Evolutionary conservation across 2,797 vertebrate genomes (phyloP).

Genomic region (Todus mexicanus): DNA sequence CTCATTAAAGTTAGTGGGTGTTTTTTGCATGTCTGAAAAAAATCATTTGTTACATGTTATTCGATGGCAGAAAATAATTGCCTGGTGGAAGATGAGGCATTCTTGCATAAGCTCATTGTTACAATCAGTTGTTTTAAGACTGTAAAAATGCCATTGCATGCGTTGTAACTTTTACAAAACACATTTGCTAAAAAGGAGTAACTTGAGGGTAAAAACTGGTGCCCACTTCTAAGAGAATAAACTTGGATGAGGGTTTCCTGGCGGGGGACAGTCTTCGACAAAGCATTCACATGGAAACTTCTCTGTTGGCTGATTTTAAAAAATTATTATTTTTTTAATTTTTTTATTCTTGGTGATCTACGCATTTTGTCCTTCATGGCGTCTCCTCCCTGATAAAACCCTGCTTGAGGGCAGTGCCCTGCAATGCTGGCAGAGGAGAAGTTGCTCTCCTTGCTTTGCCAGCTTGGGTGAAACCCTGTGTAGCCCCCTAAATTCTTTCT

Average conservation of each 20-base stretch:
- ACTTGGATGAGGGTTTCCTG: constrained; percentile 50
- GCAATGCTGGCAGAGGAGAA: background rate
- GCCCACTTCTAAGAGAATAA: constrained; percentile 56
- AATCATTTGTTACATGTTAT: constrained; percentile 40
- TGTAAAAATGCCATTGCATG: constrained; percentile 57
- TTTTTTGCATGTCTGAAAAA: constrained; percentile 36
- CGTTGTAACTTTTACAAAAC: constrained; percentile 57
- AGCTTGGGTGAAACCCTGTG: background rate
- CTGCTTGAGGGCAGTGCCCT: background rate
- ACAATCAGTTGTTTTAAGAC: constrained; percentile 54
- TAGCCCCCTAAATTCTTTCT: background rate
- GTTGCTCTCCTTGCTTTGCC: background rate
- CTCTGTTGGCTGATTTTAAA: background rate
- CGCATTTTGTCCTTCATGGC: background rate
- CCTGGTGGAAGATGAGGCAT: background rate
- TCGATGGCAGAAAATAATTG: constrained; percentile 60
- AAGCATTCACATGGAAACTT: constrained; percentile 49
- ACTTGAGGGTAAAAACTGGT: constrained; percentile 52
- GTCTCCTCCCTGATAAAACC: constrained; percentile 2
- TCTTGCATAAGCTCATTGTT: constrained; percentile 62
- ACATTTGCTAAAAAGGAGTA: constrained; percentile 56
- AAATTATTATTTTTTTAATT: no score
- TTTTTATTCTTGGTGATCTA: background rate
- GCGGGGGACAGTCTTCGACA: constrained; percentile 26
- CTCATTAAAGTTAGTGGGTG: constrained; percentile 13